These are phyloP conservation scores for Electrona antarctica DNA, from an alignment of 2,113 vertebrate genomes.

Conservation along the genomic window DNA sequence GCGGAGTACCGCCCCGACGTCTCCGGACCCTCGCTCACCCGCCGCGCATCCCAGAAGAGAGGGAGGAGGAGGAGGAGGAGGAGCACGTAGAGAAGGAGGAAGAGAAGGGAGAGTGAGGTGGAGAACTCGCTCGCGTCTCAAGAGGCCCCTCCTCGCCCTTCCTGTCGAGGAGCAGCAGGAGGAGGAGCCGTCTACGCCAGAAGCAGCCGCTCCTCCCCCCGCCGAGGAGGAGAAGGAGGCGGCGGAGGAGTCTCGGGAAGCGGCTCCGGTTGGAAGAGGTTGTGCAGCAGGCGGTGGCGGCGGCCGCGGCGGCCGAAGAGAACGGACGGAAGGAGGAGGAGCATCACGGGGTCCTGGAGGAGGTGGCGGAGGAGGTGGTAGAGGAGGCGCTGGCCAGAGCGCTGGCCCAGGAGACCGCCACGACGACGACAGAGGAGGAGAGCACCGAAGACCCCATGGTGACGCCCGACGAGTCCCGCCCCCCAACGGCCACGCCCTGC, in stretches of 20 bases:
- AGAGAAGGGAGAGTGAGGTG: background rate
- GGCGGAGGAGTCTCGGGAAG: constrained; percentile 9
- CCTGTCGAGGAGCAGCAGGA: background rate
- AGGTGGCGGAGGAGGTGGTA: background rate
- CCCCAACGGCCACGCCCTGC: constrained; percentile 52
- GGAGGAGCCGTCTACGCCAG: background rate
- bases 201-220: background rate
- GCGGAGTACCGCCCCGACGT: constrained; percentile 89
- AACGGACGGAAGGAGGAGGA: background rate
- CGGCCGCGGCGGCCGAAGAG: background rate
- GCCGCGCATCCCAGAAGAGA: constrained; percentile 89
- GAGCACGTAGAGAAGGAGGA: constrained; percentile 7
- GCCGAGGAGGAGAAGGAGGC: constrained; percentile 83
- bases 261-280: constrained; percentile 6
- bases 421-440: constrained; percentile 39
- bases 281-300: background rate
- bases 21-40: constrained; percentile 75
- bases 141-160: background rate
- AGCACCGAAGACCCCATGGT: constrained; percentile 52
- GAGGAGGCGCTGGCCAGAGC: constrained; percentile 39
- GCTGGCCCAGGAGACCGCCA: constrained; percentile 46
- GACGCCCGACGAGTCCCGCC: constrained; percentile 63
- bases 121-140: background rate
- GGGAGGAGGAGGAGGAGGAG: constrained; percentile 59
- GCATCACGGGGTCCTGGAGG: no score